Conservation (phyloP, 1,140 invertebrate genomes). For the Drosophila pseudoananassae region DNA sequence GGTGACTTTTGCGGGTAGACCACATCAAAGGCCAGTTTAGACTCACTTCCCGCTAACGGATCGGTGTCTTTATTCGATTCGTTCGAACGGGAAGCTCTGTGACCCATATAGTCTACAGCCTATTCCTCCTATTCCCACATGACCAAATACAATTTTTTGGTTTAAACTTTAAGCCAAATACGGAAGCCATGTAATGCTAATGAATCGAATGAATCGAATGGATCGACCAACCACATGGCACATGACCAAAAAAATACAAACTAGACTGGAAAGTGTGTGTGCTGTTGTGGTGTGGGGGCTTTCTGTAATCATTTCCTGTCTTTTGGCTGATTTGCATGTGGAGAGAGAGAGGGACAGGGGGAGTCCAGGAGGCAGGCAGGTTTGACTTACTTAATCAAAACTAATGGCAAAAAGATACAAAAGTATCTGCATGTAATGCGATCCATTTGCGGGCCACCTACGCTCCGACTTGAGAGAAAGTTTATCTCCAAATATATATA, state of each 20-base stretch:
- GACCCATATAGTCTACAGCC: slow-evolving; percentile 51
- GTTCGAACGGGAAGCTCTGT: slow-evolving; percentile 29
- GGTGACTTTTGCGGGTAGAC: slow-evolving; percentile 23
- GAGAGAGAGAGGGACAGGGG: neutral
- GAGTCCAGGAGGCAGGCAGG: neutral
- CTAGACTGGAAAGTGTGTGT: slow-evolving; percentile 5
- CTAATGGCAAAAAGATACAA: slow-evolving; percentile 38
- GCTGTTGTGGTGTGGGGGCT: too few relatives aligned
- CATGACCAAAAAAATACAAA: slow-evolving; percentile 44
- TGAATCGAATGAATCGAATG: slow-evolving; percentile 76
- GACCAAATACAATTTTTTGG: slow-evolving; percentile 4
- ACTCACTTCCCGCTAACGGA: slow-evolving; percentile 23
- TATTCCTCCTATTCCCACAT: neutral
- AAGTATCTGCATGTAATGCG: slow-evolving; percentile 39
- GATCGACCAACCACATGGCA: slow-evolving; percentile 33
- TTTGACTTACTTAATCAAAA: slow-evolving; percentile 47
- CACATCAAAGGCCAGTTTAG: slow-evolving; percentile 25
- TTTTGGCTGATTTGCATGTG: slow-evolving; percentile 70
- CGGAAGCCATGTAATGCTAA: slow-evolving; percentile 80
- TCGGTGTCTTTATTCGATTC: neutral
- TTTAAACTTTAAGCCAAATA: slow-evolving; percentile 56
- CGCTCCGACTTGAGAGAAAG: slow-evolving; percentile 17
- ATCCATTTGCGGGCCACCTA: slow-evolving; percentile 47
- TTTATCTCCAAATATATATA: too few relatives aligned
- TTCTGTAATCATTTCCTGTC: slow-evolving; percentile 74